These are phyloP conservation scores for Arge pagana DNA, from an alignment of 2,888 invertebrate species.

Conservation along the genomic window DNA sequence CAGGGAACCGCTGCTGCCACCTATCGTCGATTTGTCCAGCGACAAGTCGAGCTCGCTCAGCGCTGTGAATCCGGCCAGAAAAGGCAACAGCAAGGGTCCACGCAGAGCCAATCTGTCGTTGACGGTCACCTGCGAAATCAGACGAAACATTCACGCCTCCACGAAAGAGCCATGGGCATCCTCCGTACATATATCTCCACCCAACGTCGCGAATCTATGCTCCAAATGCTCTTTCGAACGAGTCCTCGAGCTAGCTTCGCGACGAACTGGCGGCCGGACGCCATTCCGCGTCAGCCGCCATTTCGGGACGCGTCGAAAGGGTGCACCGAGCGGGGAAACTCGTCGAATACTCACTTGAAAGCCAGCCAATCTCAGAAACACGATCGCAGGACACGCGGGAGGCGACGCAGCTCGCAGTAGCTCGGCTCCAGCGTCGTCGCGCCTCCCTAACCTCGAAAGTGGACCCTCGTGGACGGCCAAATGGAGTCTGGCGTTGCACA, in stretches of 20 bases:
- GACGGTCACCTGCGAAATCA: conserved; percentile 51
- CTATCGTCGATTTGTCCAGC: conserved; percentile 58
- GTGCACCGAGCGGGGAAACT: no score
- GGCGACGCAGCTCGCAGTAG: conserved; percentile 54
- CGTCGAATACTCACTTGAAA: conserved; percentile 59
- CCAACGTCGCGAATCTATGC: background rate
- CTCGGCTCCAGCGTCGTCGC: conserved; percentile 55
- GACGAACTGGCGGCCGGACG: no score
- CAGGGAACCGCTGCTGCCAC: conserved; percentile 49
- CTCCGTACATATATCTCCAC: background rate
- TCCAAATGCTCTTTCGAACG: background rate
- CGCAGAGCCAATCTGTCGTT: conserved; percentile 58
- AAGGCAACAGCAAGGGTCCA: conserved; percentile 60
- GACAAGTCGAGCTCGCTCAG: conserved; percentile 61
- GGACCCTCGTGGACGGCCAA: conserved; percentile 58
- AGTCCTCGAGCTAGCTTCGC: no score
- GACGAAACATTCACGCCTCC: no score
- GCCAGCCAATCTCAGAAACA: conserved; percentile 60
- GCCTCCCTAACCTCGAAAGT: conserved; percentile 51
- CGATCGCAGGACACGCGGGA: conserved; percentile 58
- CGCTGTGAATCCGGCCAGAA: conserved; percentile 59
- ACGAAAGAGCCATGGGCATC: background rate
- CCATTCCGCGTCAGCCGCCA: no score
- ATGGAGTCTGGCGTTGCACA: conserved; percentile 62
- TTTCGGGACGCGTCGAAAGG: no score